Conservation (phyloP, 2,888 invertebrate species). For the Scaptodrosophila latifasciaeformis region DNA sequence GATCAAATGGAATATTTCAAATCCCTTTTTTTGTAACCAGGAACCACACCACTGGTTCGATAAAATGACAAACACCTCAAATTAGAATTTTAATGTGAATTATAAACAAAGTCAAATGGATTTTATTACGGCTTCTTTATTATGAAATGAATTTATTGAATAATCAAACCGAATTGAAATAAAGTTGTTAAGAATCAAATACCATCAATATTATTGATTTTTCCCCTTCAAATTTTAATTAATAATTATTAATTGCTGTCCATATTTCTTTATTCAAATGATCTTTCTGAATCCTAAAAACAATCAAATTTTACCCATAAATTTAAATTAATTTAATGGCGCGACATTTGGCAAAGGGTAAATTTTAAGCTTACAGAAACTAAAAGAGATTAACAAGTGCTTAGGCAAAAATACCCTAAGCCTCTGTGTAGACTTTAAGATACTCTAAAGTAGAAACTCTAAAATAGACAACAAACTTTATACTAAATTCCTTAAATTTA, state of each 20-base stretch:
- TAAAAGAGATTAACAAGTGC: background rate
- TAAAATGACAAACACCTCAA: slow-evolving; percentile 38
- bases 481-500: too few species aligned
- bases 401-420: background rate
- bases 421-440: too few species aligned
- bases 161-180: too few species aligned
- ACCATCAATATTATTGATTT: too few species aligned
- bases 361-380: too few species aligned
- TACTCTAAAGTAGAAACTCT: too few species aligned
- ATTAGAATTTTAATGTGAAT: slow-evolving; percentile 44
- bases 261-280: slow-evolving; percentile 13
- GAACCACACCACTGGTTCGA: background rate
- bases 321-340: slow-evolving; percentile 16
- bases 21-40: too few species aligned
- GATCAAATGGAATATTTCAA: too few species aligned
- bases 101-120: slow-evolving; percentile 25
- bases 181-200: too few species aligned
- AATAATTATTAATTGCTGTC: slow-evolving; percentile 33
- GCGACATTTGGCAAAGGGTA: slow-evolving; percentile 1
- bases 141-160: too few species aligned
- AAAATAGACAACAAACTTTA: too few species aligned
- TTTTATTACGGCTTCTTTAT: background rate
- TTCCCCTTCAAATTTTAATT: background rate
- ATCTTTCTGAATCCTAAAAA: slow-evolving; percentile 5
- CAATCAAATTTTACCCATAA: background rate